Conservation (phyloP, 2,797 vertebrate genomes). For the Peromyscus aztecus region DNA sequence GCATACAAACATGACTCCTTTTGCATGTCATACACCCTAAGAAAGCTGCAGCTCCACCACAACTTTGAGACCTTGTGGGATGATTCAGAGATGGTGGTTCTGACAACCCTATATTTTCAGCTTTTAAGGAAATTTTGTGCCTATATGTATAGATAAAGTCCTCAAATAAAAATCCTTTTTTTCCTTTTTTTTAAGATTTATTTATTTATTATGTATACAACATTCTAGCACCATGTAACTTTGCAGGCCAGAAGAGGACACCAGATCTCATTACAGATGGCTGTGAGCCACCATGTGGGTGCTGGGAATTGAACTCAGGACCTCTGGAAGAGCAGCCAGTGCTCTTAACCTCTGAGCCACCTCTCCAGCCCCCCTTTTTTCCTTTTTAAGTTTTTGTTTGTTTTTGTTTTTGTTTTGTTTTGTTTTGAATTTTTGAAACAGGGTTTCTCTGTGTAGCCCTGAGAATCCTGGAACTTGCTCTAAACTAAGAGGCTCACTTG, state of each 20-base stretch:
- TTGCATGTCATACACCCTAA: not conserved
- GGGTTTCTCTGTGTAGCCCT: not conserved
- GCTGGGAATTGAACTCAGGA: too few species aligned
- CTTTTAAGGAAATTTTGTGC: not conserved
- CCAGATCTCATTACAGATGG: too few species aligned
- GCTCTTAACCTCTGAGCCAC: too few species aligned
- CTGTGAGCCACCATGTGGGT: too few species aligned
- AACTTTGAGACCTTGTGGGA: not conserved
- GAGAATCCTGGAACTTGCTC: not conserved
- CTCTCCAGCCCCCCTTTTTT: too few species aligned
- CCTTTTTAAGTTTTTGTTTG: not conserved
- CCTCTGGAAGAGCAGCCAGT: too few species aligned
- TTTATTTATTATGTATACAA: too few species aligned
- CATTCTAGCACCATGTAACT: too few species aligned
- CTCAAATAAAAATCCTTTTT: not conserved
- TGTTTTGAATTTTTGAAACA: not conserved
- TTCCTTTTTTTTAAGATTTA: too few species aligned
- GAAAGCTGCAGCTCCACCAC: not conserved
- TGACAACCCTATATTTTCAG: slow-evolving; percentile 18
- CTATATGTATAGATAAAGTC: not conserved
- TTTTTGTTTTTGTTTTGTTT: not conserved
- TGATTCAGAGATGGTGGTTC: slow-evolving; percentile 37
- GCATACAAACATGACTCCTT: not conserved
- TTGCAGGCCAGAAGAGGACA: too few species aligned
- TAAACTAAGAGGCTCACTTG: not conserved